Conservation (phyloP, 1,140 invertebrate species). For the Reticulitermes speratus region DNA sequence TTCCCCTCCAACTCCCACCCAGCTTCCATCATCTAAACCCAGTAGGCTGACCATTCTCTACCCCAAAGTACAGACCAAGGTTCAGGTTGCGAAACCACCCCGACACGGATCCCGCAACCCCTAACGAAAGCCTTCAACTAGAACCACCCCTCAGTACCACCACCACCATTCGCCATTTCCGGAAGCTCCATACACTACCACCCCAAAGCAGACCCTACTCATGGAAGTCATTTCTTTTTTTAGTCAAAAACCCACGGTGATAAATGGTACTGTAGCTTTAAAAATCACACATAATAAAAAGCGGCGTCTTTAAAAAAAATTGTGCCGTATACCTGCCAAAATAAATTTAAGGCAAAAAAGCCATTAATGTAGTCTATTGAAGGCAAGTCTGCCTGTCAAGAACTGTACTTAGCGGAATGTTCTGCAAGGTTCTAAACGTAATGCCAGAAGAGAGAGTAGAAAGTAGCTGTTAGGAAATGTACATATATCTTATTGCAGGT, state of each 20-base stretch:
- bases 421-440: neutral
- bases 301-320: neutral
- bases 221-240: slow-evolving; percentile 16
- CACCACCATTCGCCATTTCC: neutral
- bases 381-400: neutral
- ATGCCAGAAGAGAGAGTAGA: neutral
- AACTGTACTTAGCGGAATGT: neutral
- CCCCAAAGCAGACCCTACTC: neutral
- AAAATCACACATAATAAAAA: neutral
- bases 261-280: neutral
- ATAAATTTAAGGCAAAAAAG: neutral
- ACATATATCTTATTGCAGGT: too few species aligned
- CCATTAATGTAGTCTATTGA: neutral
- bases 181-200: neutral
- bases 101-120: neutral
- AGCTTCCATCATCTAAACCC: neutral
- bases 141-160: too few species aligned
- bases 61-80: neutral
- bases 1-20: neutral
- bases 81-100: slow-evolving; percentile 7
- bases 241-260: neutral
- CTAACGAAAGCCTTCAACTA: neutral
- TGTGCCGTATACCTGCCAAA: neutral
- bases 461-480: neutral
- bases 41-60: neutral